These are phyloP conservation scores for Mellilla xanthometata DNA, from an alignment of 2,888 invertebrate species.

Conservation along the genomic window DNA sequence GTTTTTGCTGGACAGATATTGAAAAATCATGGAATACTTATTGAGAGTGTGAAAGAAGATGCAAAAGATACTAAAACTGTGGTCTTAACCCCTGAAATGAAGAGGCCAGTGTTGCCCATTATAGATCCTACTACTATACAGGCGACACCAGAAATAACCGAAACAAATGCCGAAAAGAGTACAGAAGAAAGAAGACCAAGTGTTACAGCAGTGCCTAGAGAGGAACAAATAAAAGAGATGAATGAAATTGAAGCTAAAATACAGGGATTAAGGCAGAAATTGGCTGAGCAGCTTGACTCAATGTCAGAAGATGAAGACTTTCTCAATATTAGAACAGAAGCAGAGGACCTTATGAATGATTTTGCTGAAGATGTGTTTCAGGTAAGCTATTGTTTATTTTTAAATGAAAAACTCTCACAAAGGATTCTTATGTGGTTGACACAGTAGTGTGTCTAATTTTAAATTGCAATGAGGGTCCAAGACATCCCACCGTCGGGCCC, in stretches of 20 bases:
- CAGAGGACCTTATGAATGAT: slow-evolving; percentile 79
- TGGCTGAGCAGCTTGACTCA: slow-evolving; percentile 73
- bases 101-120: slow-evolving; percentile 66
- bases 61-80: slow-evolving; percentile 50
- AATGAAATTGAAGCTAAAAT: slow-evolving; percentile 85
- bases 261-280: slow-evolving; percentile 68
- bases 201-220: slow-evolving; percentile 33
- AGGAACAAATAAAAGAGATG: slow-evolving; percentile 67
- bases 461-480: too few relatives aligned
- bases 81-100: slow-evolving; percentile 40
- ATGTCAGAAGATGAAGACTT: slow-evolving; percentile 86
- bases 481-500: too few relatives aligned
- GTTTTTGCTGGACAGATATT: slow-evolving; percentile 85
- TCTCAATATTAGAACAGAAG: slow-evolving; percentile 85
- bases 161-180: slow-evolving; percentile 31
- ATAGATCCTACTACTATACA: slow-evolving; percentile 70
- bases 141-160: slow-evolving; percentile 38
- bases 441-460: too few relatives aligned
- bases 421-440: too few relatives aligned
- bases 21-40: slow-evolving; percentile 70
- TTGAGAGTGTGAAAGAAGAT: slow-evolving; percentile 53
- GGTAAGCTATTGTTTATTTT: too few relatives aligned
- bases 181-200: slow-evolving; percentile 20
- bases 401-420: too few relatives aligned
- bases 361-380: slow-evolving; percentile 76